Conservation (phyloP, 2,797 vertebrate genomes). For the Oreortyx pictus region DNA sequence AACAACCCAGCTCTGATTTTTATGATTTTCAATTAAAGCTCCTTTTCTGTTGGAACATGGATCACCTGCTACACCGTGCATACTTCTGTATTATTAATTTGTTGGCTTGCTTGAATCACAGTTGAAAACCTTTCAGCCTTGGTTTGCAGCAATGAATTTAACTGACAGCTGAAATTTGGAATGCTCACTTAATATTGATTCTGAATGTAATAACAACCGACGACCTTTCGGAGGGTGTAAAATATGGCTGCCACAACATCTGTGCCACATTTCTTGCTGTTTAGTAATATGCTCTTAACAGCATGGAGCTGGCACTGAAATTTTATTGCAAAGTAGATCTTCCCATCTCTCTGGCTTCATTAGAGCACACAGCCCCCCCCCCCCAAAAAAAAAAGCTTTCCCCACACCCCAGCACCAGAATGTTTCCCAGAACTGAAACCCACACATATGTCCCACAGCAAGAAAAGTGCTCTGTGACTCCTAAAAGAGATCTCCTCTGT, state of each 20-base stretch:
- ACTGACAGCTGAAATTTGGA: conserved; percentile 86
- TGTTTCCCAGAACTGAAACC: conserved; percentile 59
- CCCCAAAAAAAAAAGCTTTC: conserved; percentile 10
- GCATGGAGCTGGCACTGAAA: conserved; percentile 84
- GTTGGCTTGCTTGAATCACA: conserved; percentile 82
- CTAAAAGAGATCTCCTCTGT: background rate
- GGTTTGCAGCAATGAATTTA: conserved; percentile 84
- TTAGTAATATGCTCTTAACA: conserved; percentile 87
- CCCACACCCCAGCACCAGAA: background rate
- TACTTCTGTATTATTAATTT: conserved; percentile 81
- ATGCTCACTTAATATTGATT: conserved; percentile 87
- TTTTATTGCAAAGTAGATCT: conserved; percentile 84
- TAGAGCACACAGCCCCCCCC: conserved; percentile 29
- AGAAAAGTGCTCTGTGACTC: conserved; percentile 38
- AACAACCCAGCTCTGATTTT: background rate
- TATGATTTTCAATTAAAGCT: conserved; percentile 45
- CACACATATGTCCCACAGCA: background rate
- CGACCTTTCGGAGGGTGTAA: conserved; percentile 87
- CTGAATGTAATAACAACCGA: conserved; percentile 86
- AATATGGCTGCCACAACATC: conserved; percentile 87
- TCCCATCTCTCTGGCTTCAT: conserved; percentile 80
- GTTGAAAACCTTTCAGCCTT: conserved; percentile 82
- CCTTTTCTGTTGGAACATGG: conserved; percentile 69
- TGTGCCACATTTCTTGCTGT: conserved; percentile 87
- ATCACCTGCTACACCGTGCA: conserved; percentile 78